Percentiles rank a stretch among this genome's conserved stretches.
phyloP scores from a whole-genome alignment of 1,140 invertebrate species.

The Halictus rubicundus region DNA sequence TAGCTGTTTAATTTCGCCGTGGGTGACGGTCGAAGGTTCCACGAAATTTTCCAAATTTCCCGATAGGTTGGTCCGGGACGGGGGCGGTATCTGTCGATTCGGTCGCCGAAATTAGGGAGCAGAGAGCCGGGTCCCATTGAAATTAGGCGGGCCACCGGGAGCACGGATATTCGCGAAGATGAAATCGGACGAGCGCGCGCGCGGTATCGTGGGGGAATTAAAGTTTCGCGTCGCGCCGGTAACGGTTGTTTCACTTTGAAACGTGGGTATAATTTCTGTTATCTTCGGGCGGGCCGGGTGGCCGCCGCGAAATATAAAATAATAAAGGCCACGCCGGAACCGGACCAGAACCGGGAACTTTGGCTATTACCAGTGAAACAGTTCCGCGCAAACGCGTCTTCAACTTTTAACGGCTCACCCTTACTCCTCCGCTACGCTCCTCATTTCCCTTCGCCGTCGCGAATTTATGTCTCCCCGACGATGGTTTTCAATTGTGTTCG shows the following conservation, averaged over 20 bases:
- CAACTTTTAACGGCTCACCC: conserved; percentile 75
- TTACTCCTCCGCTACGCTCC: conserved; percentile 47
- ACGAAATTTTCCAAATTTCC: conserved; percentile 31
- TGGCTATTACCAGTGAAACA: conserved; percentile 77
- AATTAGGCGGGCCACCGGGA: conserved; percentile 38
- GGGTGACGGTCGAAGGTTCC: background rate
- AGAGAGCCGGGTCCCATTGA: background rate
- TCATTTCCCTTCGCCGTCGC: conserved; percentile 33
- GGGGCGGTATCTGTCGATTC: conserved; percentile 8
- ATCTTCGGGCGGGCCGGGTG: conserved; percentile 69
- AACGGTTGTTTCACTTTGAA: conserved; percentile 77
- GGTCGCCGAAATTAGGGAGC: conserved; percentile 14
- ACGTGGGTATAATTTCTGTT: conserved; percentile 77
- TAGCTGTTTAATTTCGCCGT: conserved; percentile 21
- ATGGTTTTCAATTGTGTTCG: conserved; percentile 34
- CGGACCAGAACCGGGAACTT: conserved; percentile 67
- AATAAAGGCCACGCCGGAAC: conserved; percentile 70
- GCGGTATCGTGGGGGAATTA: conserved; percentile 66
- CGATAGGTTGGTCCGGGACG: background rate
- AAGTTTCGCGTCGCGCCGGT: conserved; percentile 71
- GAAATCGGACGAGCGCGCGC: conserved; percentile 54
- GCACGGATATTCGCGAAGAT: conserved; percentile 59
- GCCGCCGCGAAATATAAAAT: conserved; percentile 78
- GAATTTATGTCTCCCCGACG: conserved; percentile 43
- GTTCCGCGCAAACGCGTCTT: conserved; percentile 76